These are phyloP conservation scores for Acromyrmex heyeri DNA, from an alignment of 1,140 invertebrate genomes.

Conservation along the genomic window DNA sequence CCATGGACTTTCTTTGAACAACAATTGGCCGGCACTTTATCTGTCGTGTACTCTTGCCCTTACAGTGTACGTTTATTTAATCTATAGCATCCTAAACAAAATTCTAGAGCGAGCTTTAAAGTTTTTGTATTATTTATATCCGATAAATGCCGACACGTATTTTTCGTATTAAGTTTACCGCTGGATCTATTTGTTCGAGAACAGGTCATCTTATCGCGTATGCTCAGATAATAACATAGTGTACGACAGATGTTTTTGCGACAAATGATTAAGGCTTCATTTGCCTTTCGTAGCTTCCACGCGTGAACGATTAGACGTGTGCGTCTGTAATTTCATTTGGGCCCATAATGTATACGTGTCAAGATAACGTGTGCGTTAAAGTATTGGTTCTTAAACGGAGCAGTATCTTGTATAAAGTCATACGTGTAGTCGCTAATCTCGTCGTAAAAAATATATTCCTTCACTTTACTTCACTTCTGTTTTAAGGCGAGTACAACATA, in stretches of 20 bases:
- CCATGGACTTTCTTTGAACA: no score
- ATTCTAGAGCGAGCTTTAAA: not conserved
- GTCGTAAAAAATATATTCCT: conserved; percentile 15
- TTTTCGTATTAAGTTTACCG: not conserved
- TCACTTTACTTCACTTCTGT: not conserved
- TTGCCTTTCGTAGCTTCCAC: not conserved
- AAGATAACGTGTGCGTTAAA: conserved; percentile 9
- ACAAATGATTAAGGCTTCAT: conserved; percentile 30
- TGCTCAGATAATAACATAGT: conserved; percentile 26
- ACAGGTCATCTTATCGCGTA: not conserved
- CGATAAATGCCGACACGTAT: not conserved
- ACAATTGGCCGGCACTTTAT: no score
- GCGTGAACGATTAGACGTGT: not conserved
- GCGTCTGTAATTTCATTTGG: conserved; percentile 9
- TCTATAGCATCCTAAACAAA: not conserved
- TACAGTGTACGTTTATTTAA: not conserved
- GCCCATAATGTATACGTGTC: not conserved
- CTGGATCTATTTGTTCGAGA: not conserved
- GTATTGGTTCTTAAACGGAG: not conserved
- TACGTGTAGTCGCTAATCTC: not conserved
- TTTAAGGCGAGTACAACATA: not conserved
- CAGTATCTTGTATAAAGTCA: not conserved
- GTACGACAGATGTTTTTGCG: conserved; percentile 4
- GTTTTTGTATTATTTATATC: not conserved
- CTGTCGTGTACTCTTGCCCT: not conserved